Evolutionary conservation across 2,113 vertebrate species (phyloP).

Genomic region (Brachypteracias leptosomus): DNA sequence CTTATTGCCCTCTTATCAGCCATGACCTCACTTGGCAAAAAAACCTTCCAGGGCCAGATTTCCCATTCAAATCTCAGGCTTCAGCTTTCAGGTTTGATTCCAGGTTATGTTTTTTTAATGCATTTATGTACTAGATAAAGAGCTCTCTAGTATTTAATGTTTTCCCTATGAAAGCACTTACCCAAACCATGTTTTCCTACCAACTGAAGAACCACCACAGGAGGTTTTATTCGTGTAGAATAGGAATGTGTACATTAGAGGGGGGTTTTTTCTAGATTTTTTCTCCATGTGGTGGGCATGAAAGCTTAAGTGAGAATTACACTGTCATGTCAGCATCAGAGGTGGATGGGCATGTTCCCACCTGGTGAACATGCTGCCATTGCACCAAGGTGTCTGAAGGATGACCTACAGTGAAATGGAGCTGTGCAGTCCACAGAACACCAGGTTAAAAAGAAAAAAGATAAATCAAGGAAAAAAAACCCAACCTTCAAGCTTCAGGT

Average conservation of each 20-base stretch:
- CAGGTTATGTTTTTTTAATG: not conserved
- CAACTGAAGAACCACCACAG: not conserved
- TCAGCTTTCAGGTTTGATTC: not conserved
- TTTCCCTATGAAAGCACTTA: not conserved
- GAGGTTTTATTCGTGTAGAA: not conserved
- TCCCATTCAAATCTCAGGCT: not conserved
- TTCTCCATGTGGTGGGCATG: not conserved
- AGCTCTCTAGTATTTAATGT: not conserved
- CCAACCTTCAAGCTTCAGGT: not conserved
- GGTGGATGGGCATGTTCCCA: accelerated
- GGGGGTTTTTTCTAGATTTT: not conserved
- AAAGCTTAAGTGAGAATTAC: not conserved
- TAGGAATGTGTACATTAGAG: not conserved
- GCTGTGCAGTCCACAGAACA: not conserved
- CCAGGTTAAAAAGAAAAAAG: not conserved
- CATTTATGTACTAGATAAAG: not conserved
- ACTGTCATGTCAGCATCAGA: not conserved
- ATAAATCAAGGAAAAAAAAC: not conserved
- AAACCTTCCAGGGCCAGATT: not conserved
- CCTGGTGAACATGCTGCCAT: accelerated
- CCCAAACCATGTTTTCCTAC: not conserved
- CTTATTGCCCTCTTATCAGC: not conserved
- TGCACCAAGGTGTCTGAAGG: not conserved
- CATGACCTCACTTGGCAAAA: not conserved
- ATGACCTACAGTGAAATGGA: not conserved